phyloP scores from a whole-genome alignment of 1,140 invertebrate species.

The Bombus consobrinus region DNA sequence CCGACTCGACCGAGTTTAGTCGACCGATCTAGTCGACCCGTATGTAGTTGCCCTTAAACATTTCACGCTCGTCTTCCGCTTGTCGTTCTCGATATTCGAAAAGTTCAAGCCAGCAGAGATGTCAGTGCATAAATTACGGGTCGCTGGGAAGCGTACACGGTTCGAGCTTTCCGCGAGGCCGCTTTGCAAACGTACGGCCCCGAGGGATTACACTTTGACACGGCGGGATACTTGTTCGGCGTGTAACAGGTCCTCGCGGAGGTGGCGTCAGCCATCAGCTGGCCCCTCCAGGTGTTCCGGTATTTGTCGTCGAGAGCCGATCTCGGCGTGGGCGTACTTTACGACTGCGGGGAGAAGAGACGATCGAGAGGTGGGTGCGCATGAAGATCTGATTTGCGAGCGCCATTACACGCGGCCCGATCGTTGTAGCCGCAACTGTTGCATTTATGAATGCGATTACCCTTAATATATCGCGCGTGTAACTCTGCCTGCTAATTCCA shows the following conservation, averaged over 20 bases:
- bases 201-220: slow-evolving; percentile 41
- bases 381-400: slow-evolving; percentile 76
- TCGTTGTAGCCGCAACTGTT: slow-evolving; percentile 75
- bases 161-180: slow-evolving; percentile 26
- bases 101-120: neutral
- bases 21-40: too few relatives aligned
- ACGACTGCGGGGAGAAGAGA: slow-evolving; percentile 50
- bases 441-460: slow-evolving; percentile 80
- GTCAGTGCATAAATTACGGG: slow-evolving; percentile 33
- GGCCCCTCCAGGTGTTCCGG: slow-evolving; percentile 56
- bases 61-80: neutral
- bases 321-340: slow-evolving; percentile 76
- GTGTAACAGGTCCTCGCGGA: slow-evolving; percentile 46
- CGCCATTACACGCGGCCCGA: slow-evolving; percentile 69
- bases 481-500: slow-evolving; percentile 71
- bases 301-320: slow-evolving; percentile 63
- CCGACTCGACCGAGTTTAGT: too few relatives aligned
- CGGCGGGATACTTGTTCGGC: slow-evolving; percentile 43
- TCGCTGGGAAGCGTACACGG: neutral
- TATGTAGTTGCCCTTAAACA: too few relatives aligned
- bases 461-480: slow-evolving; percentile 77
- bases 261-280: slow-evolving; percentile 42
- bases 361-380: slow-evolving; percentile 25
- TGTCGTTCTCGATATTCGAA: too few relatives aligned
- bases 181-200: slow-evolving; percentile 11